A percentile compares a stretch with the other conserved stretches of the same genome.
These are phyloP conservation scores for Alouatta palliata DNA, from an alignment of 2,113 vertebrate species.

Conservation along the genomic window DNA sequence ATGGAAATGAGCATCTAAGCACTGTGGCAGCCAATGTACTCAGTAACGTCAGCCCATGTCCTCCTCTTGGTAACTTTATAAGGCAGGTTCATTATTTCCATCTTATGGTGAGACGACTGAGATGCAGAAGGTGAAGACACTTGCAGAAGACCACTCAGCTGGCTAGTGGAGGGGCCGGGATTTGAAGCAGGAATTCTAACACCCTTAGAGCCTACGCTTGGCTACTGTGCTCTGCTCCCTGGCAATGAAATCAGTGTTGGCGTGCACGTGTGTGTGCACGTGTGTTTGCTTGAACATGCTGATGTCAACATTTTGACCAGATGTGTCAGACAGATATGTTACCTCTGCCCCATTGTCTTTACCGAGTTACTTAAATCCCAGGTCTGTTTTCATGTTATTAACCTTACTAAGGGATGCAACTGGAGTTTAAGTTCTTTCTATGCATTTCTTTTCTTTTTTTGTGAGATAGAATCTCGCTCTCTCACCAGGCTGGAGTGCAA, in stretches of 20 bases:
- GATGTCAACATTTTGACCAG: background rate
- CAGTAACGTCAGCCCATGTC: background rate
- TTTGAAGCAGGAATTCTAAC: background rate
- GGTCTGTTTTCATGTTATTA: background rate
- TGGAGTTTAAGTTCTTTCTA: background rate
- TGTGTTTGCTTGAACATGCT: background rate
- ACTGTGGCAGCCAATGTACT: rapidly evolving
- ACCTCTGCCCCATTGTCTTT: background rate
- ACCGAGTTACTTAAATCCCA: background rate
- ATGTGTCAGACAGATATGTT: background rate
- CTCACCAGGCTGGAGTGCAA: too few relatives aligned
- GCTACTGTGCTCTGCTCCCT: background rate
- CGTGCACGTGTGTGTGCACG: rapidly evolving
- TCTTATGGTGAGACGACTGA: background rate
- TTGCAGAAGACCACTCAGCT: background rate
- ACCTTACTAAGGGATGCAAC: background rate
- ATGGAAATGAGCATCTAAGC: background rate
- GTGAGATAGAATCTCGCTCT: too few relatives aligned
- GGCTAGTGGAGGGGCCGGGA: background rate
- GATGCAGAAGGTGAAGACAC: background rate
- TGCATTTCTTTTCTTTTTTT: background rate
- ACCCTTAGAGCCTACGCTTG: background rate
- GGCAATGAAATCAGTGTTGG: background rate
- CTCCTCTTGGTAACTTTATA: background rate
- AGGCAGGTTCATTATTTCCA: background rate